A percentile compares a stretch with the other conserved stretches of the same genome.
Conservation (phyloP, 2,888 invertebrate genomes). For the Noctuana brunneofusca region DNA sequence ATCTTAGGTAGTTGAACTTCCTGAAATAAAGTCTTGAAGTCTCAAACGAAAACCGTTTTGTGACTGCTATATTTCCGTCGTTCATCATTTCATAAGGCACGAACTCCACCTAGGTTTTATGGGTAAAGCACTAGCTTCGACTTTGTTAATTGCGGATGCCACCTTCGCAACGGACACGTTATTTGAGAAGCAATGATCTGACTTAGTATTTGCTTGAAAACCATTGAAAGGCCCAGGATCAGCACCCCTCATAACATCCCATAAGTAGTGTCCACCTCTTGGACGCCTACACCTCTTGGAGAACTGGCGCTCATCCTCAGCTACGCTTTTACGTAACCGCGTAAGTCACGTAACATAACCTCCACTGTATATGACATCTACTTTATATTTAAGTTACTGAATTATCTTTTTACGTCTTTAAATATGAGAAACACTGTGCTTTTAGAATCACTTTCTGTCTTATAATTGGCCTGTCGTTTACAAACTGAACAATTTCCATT, state of each 20-base stretch:
- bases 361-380: no score
- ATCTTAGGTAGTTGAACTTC: background rate
- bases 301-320: no score
- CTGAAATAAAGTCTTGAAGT: constrained; percentile 15
- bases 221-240: background rate
- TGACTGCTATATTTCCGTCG: constrained; percentile 21
- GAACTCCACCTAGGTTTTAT: constrained; percentile 37
- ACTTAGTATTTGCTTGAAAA: background rate
- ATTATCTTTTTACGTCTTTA: no score
- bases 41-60: constrained; percentile 18
- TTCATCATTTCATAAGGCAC: constrained; percentile 23
- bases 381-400: no score
- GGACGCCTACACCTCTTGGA: no score
- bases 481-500: constrained; percentile 19
- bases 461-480: constrained; percentile 13
- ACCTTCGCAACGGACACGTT: constrained; percentile 15
- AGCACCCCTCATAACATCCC: no score
- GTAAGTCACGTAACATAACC: no score
- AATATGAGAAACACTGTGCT: no score
- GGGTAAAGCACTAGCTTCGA: constrained; percentile 37
- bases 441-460: background rate
- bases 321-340: no score
- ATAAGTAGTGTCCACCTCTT: no score
- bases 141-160: constrained; percentile 37
- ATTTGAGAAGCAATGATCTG: constrained; percentile 14